Percentiles rank a stretch among this genome's conserved stretches.
phyloP scores from a whole-genome alignment of 2,888 invertebrate genomes.

The Tridacna crocea region DNA sequence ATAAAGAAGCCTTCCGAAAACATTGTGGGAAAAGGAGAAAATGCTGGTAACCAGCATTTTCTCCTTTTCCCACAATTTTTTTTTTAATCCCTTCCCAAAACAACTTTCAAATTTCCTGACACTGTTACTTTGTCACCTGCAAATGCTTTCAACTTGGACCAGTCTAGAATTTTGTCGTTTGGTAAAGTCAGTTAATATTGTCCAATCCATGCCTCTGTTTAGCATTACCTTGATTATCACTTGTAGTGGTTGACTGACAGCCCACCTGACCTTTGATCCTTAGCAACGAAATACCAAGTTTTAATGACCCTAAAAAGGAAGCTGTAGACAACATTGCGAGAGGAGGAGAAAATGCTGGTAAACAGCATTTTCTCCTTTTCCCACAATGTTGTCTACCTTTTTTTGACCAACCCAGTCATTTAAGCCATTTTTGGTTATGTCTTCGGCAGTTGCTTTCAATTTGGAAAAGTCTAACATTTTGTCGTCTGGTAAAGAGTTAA shows the following conservation, averaged over 20 bases:
- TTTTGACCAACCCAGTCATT: no score
- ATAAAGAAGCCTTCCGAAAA: not conserved
- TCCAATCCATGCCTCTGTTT: constrained; percentile 13
- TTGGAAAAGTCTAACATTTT: no score
- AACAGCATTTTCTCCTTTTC: not conserved
- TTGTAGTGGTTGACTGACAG: not conserved
- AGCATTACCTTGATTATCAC: constrained; percentile 9
- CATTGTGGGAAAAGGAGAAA: not conserved
- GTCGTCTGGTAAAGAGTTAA: not conserved
- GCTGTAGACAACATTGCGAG: not conserved
- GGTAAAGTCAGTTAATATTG: no score
- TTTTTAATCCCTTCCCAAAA: no score
- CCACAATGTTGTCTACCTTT: not conserved
- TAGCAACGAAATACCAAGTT: not conserved
- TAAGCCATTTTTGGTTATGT: no score
- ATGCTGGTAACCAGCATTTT: not conserved
- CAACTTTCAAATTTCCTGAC: no score
- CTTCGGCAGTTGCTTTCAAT: no score
- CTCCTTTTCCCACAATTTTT: not conserved
- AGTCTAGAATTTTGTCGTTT: not conserved
- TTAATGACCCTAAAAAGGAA: not conserved
- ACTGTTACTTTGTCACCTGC: no score
- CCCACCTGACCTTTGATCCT: constrained; percentile 17
- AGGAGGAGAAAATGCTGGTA: not conserved
- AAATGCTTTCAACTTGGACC: no score